Percentiles rank a stretch among this genome's conserved stretches.
Evolutionary conservation across 2,888 invertebrate genomes (phyloP).

Genomic region (Pherbina coryleti): DNA sequence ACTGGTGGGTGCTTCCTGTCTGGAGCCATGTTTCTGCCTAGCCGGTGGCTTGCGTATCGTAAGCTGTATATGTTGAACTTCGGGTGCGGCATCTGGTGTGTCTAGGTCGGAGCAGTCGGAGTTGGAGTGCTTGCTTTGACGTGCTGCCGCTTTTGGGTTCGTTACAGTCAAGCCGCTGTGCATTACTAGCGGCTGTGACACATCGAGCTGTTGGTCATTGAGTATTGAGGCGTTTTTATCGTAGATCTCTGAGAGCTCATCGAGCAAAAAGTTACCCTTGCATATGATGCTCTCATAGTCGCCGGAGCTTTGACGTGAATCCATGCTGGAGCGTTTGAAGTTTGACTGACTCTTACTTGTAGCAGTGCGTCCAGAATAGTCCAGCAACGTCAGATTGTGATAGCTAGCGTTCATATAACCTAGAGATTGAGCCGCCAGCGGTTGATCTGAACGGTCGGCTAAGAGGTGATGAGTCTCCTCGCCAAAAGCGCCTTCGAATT

Average conservation of each 20-base stretch:
- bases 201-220: slow-evolving; percentile 67
- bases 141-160: slow-evolving; percentile 49
- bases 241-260: slow-evolving; percentile 71
- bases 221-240: slow-evolving; percentile 73
- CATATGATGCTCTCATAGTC: slow-evolving; percentile 63
- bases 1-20: slow-evolving; percentile 39
- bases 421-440: slow-evolving; percentile 42
- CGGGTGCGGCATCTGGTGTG: slow-evolving; percentile 40
- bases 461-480: slow-evolving; percentile 22
- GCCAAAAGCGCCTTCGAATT: slow-evolving; percentile 39
- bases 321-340: slow-evolving; percentile 53
- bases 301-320: slow-evolving; percentile 40
- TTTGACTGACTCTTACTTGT: slow-evolving; percentile 40
- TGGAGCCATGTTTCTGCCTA: slow-evolving; percentile 51
- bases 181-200: background rate
- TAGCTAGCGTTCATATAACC: slow-evolving; percentile 74
- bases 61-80: slow-evolving; percentile 61
- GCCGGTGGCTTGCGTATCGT: slow-evolving; percentile 61
- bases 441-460: background rate
- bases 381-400: slow-evolving; percentile 74
- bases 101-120: slow-evolving; percentile 43
- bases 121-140: slow-evolving; percentile 45
- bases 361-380: slow-evolving; percentile 70
- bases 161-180: background rate
- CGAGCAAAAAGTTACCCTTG: slow-evolving; percentile 67